Evolutionary conservation across 2,113 vertebrate species (phyloP).

Genomic region (Thermophis baileyi): DNA sequence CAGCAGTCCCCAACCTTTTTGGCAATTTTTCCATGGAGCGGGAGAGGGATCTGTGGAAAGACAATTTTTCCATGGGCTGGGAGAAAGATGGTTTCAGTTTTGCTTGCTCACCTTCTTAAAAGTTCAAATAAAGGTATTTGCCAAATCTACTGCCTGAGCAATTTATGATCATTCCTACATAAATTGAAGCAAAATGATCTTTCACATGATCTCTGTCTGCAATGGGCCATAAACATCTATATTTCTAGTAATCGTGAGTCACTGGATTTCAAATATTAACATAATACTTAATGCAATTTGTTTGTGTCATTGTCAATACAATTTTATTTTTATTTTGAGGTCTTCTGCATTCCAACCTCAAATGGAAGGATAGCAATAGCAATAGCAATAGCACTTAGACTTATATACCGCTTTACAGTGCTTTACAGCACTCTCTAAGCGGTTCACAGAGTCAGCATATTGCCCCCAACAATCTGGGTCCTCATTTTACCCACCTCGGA

Average conservation of each 20-base stretch:
- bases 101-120: background rate
- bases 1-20: background rate
- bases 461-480: no score
- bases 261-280: background rate
- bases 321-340: background rate
- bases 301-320: background rate
- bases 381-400: no score
- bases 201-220: background rate
- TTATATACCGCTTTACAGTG: no score
- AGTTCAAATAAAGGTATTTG: background rate
- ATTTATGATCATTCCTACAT: background rate
- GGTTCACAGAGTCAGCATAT: no score
- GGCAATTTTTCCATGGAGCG: background rate
- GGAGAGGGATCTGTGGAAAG: no score
- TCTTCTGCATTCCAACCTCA: background rate
- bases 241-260: background rate
- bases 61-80: background rate
- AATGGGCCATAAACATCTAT: background rate
- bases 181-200: background rate
- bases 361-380: no score
- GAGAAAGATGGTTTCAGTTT: background rate
- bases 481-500: no score
- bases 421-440: no score
- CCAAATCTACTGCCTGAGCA: background rate
- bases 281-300: background rate